phyloP scores from a whole-genome alignment of 2,113 vertebrate genomes.

The Cyprinodon brontotheroides region DNA sequence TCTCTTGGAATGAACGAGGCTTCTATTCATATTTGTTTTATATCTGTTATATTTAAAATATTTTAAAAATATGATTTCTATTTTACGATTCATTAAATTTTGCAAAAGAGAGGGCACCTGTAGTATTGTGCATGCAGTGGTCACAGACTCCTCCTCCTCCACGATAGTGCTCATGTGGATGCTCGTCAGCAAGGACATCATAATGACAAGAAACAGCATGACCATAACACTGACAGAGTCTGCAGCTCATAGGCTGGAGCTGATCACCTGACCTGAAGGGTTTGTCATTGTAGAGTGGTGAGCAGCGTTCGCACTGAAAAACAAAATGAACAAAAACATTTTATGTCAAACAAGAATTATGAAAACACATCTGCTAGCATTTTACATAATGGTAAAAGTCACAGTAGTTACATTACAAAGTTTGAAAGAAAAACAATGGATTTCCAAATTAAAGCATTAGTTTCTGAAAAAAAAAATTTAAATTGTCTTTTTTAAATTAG shows the following conservation, averaged over 20 bases:
- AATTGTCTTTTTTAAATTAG: too few relatives aligned
- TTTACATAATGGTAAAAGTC: not conserved
- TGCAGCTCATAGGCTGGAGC: slow-evolving; percentile 85
- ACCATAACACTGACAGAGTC: slow-evolving; percentile 85
- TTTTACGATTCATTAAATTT: not conserved
- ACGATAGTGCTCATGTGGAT: slow-evolving; percentile 82
- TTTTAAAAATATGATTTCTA: not conserved
- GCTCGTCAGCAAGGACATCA: slow-evolving; percentile 77
- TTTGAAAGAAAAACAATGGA: not conserved
- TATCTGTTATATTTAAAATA: not conserved
- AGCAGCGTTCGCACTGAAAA: slow-evolving; percentile 85
- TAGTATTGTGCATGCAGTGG: slow-evolving; percentile 86
- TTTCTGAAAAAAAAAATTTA: too few relatives aligned
- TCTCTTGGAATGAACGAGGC: too few relatives aligned
- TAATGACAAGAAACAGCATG: slow-evolving; percentile 90
- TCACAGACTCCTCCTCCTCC: slow-evolving; percentile 90
- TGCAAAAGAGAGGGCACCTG: slow-evolving; percentile 74
- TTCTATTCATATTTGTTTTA: too few relatives aligned
- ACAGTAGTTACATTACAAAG: not conserved
- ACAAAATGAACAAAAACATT: slow-evolving; percentile 13
- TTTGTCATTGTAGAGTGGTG: slow-evolving; percentile 89
- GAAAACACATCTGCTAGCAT: not conserved
- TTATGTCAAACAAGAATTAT: not conserved
- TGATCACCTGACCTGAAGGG: slow-evolving; percentile 87
- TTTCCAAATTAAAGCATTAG: not conserved